Percentiles rank a stretch among this genome's conserved stretches.
Conservation (phyloP, 1,140 invertebrate genomes). For the Scaptodrosophila lebanonensis region DNA sequence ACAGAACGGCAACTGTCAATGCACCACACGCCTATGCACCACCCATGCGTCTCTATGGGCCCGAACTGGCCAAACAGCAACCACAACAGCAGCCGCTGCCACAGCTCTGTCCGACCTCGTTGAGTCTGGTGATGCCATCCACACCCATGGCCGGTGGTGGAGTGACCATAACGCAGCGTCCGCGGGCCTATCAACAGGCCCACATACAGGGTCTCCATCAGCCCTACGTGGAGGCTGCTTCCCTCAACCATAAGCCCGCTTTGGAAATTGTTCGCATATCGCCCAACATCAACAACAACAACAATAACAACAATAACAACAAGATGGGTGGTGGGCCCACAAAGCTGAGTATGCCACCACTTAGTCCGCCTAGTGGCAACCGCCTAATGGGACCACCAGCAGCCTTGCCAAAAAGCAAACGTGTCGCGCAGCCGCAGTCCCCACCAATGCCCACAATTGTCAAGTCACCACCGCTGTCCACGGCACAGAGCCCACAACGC, state of each 20-base stretch:
- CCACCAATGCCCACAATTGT: slow-evolving; percentile 44
- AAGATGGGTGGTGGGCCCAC: not conserved
- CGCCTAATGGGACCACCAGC: slow-evolving; percentile 52
- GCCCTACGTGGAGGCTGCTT: slow-evolving; percentile 1
- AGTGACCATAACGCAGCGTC: slow-evolving; percentile 45
- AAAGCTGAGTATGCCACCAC: not conserved
- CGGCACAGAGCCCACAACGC: slow-evolving; percentile 38
- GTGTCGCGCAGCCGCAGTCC: slow-evolving; percentile 19
- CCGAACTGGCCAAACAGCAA: slow-evolving; percentile 28
- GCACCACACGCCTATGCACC: slow-evolving; percentile 13
- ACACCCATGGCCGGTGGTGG: slow-evolving; percentile 7
- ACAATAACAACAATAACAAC: slow-evolving; percentile 6
- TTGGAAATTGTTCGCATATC: slow-evolving; percentile 60
- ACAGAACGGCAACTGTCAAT: slow-evolving; percentile 8
- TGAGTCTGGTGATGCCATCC: slow-evolving; percentile 17
- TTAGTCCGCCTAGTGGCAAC: not conserved
- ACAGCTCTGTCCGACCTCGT: slow-evolving; percentile 27
- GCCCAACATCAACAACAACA: slow-evolving; percentile 2
- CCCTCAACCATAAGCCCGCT: slow-evolving; percentile 26
- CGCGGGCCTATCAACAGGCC: not conserved
- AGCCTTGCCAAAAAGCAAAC: slow-evolving; percentile 25
- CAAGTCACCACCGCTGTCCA: slow-evolving; percentile 58
- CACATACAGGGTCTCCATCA: slow-evolving; percentile 3
- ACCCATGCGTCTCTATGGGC: slow-evolving; percentile 41
- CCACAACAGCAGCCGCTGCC: slow-evolving; percentile 24